Percentiles rank a stretch among this genome's conserved stretches.
These are phyloP conservation scores for Malaclemys terrapin DNA, from an alignment of 2,113 vertebrate genomes.

Conservation along the genomic window DNA sequence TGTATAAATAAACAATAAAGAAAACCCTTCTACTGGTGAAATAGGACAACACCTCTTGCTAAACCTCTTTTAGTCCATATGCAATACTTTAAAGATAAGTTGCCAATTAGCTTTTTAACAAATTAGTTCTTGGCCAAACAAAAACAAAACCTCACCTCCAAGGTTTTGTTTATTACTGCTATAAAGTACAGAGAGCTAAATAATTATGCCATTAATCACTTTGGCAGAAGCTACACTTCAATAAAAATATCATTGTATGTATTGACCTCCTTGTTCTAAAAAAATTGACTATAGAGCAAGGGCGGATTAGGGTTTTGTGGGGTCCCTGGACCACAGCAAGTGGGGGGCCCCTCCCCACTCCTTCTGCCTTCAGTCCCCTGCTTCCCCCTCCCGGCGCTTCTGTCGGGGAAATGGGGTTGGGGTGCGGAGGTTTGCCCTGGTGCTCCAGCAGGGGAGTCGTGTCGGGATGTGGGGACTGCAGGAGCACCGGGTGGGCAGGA, in stretches of 20 bases:
- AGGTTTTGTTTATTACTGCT: slow-evolving; percentile 24
- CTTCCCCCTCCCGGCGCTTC: too few relatives aligned
- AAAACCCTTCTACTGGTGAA: background rate
- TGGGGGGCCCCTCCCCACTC: too few relatives aligned
- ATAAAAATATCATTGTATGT: background rate
- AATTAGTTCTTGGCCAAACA: background rate
- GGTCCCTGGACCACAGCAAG: too few relatives aligned
- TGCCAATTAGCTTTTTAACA: slow-evolving; percentile 7
- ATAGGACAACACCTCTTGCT: background rate
- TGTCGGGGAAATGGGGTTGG: too few relatives aligned
- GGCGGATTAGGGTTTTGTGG: background rate
- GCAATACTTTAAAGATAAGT: background rate
- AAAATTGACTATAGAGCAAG: background rate
- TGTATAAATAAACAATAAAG: background rate
- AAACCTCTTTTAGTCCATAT: background rate
- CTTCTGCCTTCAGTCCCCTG: too few relatives aligned
- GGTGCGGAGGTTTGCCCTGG: too few relatives aligned
- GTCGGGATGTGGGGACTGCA: too few relatives aligned
- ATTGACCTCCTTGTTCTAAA: slow-evolving; percentile 20
- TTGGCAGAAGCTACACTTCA: slow-evolving; percentile 16
- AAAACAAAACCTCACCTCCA: background rate
- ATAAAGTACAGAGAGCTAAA: slow-evolving; percentile 18
- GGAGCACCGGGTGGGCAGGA: too few relatives aligned
- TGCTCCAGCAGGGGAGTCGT: too few relatives aligned
- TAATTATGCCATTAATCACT: slow-evolving; percentile 48